Evolutionary conservation across 2,113 vertebrate genomes (phyloP).

Genomic region (Verasper variegatus): DNA sequence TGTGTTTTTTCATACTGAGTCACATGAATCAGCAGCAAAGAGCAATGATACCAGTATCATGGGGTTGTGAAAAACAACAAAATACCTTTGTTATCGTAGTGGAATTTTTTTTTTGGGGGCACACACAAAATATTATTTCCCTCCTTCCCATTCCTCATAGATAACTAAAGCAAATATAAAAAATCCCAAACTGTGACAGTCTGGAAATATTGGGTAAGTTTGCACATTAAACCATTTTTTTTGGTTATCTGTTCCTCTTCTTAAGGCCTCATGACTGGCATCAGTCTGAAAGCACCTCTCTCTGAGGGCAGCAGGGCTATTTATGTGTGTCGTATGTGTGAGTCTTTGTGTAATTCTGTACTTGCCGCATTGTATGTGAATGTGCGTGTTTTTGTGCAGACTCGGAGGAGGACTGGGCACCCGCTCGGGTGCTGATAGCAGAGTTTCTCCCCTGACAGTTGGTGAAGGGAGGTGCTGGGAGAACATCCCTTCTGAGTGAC

Average conservation of each 20-base stretch:
- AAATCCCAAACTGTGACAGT: not conserved
- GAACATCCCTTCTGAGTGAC: slow-evolving; percentile 37
- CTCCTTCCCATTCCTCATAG: slow-evolving; percentile 6
- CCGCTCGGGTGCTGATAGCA: slow-evolving; percentile 52
- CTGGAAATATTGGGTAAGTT: slow-evolving; percentile 38
- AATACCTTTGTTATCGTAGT: not conserved
- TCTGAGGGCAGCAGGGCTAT: slow-evolving; percentile 45
- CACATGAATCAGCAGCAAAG: slow-evolving; percentile 16
- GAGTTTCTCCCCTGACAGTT: slow-evolving; percentile 51
- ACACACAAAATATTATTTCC: slow-evolving; percentile 5
- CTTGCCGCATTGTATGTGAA: slow-evolving; percentile 7
- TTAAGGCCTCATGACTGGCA: slow-evolving; percentile 32
- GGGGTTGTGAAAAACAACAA: not conserved
- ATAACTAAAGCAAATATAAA: slow-evolving; percentile 16
- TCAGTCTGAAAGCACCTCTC: slow-evolving; percentile 41
- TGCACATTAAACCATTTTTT: slow-evolving; percentile 30
- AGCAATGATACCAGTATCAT: not conserved
- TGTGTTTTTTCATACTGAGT: slow-evolving; percentile 18
- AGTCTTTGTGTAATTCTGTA: slow-evolving; percentile 28
- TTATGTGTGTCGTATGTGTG: slow-evolving; percentile 23
- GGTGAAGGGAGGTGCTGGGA: slow-evolving; percentile 37
- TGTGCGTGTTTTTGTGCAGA: slow-evolving; percentile 40
- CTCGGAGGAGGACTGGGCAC: slow-evolving; percentile 48
- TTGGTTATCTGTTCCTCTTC: slow-evolving; percentile 47
- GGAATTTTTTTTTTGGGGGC: not conserved